Evolutionary conservation across 1,140 invertebrate genomes (phyloP), one percentile per base, ranked within the genome.

Genomic region (Diploscapter pachys): DNA sequence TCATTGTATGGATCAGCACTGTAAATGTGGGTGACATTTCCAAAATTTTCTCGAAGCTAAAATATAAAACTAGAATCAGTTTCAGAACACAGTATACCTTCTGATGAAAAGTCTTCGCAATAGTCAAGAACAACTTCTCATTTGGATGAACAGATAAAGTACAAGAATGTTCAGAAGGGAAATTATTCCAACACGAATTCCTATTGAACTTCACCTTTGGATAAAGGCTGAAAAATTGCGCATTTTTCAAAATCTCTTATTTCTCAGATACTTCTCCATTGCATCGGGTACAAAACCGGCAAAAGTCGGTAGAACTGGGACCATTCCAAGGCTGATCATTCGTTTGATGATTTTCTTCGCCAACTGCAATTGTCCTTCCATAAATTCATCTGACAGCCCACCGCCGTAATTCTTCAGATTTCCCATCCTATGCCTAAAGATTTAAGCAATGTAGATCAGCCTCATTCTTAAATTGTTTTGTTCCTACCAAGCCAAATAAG

Each of bases 231-330:
- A 31, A 31, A 31, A 31, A 31, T 31, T 31, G 31, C 1, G 1
- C 31, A 31, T 31, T 31, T 31, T 31, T 31, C 31, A 31, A 31
- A 31, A 31, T 31, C 31, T 31, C 31, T 31, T 76, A 4, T 54
- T 66, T 6, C 48, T 50, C 11, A 67, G 73, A 48, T 66, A 69
- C 54, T 56, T 67, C 64, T 50, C 69, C 52, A 71, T 48, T 13
- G 13, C 62, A 5, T 71, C 63, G 3, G 75, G 75, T 3, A 76
- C 75, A 50, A 76, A 76, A 3, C 75, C 75, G 63, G 75, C 63
- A 54, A 76, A 76, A 2, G 75, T 76, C 5, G 75, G 75, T 4
- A 76, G 70, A 72, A 76, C 62, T 5, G 75, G 75, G 50, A 54
- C 55, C 8, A 76, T 76, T n/a, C 75, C 75, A 3, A 76, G 70